Evolutionary conservation across 2,797 vertebrate genomes (phyloP).

Genomic region (Ptychadena robeensis): DNA sequence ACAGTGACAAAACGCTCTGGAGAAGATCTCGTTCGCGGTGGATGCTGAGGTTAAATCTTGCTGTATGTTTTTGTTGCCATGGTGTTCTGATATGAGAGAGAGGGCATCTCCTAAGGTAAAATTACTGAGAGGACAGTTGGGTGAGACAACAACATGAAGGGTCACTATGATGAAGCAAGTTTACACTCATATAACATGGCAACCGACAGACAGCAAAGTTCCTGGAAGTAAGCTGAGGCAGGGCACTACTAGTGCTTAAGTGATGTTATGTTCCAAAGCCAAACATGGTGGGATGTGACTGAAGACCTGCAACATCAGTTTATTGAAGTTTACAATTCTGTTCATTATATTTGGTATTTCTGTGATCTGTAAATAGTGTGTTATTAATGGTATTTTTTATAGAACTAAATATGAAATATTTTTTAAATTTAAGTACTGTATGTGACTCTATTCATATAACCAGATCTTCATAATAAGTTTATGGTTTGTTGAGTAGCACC

Average conservation of each 20-base stretch:
- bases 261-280: slow-evolving; percentile 81
- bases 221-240: slow-evolving; percentile 53
- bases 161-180: not conserved
- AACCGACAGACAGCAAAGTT: slow-evolving; percentile 69
- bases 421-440: too few species aligned
- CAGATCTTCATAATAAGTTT: too few species aligned
- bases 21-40: slow-evolving; percentile 68
- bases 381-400: not conserved
- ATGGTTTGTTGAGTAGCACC: not conserved
- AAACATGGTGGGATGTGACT: slow-evolving; percentile 74
- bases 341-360: not conserved
- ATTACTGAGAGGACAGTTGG: not conserved
- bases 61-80: slow-evolving; percentile 71
- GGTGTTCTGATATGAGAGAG: slow-evolving; percentile 30
- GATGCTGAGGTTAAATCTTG: slow-evolving; percentile 86
- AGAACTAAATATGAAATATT: not conserved
- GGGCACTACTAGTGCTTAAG: slow-evolving; percentile 71
- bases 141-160: not conserved
- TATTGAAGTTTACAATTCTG: slow-evolving; percentile 17
- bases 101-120: not conserved
- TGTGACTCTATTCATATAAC: too few species aligned
- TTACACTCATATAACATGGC: slow-evolving; percentile 59
- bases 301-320: slow-evolving; percentile 72
- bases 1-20: slow-evolving; percentile 79
- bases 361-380: not conserved